These are phyloP conservation scores for Phycodurus eques DNA, from an alignment of 2,113 vertebrate genomes.

Conservation along the genomic window DNA sequence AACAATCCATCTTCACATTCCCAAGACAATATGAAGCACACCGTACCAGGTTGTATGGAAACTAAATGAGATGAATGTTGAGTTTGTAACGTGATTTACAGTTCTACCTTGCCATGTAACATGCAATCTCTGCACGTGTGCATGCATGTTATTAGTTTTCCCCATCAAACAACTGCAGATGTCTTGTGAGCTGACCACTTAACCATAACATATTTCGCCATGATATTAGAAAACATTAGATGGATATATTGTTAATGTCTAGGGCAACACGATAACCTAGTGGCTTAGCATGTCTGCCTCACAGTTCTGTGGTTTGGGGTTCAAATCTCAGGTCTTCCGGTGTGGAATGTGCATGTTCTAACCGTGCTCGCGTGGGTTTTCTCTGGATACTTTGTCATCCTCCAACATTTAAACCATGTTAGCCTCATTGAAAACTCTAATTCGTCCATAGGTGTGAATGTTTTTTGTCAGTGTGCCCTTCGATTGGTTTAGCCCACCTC, in stretches of 20 bases:
- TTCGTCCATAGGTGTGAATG: no score
- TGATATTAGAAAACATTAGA: not conserved
- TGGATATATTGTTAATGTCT: no score
- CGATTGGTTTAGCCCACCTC: no score
- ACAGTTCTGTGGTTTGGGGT: no score
- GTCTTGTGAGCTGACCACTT: not conserved
- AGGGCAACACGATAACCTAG: not conserved
- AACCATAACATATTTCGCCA: not conserved
- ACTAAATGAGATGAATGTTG: not conserved
- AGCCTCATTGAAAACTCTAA: no score
- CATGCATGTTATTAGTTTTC: not conserved
- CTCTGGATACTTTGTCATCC: no score
- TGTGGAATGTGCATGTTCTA: no score
- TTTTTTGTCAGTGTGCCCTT: no score
- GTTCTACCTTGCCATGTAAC: not conserved
- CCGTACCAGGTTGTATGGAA: not conserved
- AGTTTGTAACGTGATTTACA: not conserved
- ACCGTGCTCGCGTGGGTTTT: no score
- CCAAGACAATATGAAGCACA: not conserved
- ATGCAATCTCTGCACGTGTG: not conserved
- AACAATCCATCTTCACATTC: not conserved
- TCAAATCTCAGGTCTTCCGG: not conserved
- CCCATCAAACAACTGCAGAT: not conserved
- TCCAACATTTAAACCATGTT: no score
- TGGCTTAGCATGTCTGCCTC: no score